Base-by-base conservation (phyloP, 2,888 invertebrate species). In the Buathra laborator region DNA sequence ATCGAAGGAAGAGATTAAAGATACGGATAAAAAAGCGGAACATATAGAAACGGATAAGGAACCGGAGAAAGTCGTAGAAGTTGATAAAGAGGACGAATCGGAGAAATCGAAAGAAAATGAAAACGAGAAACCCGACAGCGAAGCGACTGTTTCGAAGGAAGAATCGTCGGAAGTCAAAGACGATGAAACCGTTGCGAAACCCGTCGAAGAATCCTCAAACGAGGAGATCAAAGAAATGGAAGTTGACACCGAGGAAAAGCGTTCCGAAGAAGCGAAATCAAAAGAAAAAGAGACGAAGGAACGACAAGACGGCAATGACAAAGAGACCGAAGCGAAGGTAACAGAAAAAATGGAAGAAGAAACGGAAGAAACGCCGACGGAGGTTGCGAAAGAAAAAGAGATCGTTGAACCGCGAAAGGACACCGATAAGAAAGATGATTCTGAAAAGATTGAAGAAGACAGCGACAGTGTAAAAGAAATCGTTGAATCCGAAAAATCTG, bases 361-460 rank as follows among this genome's bases (percentile, higher is more conserved):
- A 56, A 4, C 71, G 1, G 88, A 89, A 71, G 81, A 87, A 14
- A 86, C 89, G 37, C 77, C 88, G 66, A 43, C 72, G n/a, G 81
- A 87, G 16, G 62, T 77, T 3, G 75, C 70, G 44, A 86, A 87
- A 29, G 72, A 78, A 19, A 83, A 71, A 12, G 86, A 86, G 43
- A 87, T 87, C 16, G 84, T 85, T 19, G 75, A 88, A 78, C 83
- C 86, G 70, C 48, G 81, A 46, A 79, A 84, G 85, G 86, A 87
- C 51, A 62, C 81, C 76, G 86, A 89, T 87, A 87, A 78, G 72
- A 81, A 87, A n/a, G 86, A 87, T 62, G 83, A 89, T 86, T 81
- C 86, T 32, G 87, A 88, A 66, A 82, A 79, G 51, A 71, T 56
- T 5, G 81, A 81, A 14, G 71, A 51, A 53, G 51, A 76, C 3